Conservation (phyloP, 2,888 invertebrate genomes). For the Lithophane leautieri region DNA sequence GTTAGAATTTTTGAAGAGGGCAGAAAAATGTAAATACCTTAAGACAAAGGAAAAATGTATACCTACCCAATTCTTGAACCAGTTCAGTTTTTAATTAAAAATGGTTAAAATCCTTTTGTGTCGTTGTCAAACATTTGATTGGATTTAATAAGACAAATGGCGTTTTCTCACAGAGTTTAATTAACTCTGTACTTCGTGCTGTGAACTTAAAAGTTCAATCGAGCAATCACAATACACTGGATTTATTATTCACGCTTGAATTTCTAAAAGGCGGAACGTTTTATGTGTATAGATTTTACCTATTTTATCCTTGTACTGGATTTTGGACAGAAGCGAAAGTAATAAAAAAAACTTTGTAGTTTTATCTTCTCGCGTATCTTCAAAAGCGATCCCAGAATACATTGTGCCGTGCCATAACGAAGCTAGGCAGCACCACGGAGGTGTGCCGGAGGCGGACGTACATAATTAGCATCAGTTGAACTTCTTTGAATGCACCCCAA, state of each 20-base stretch:
- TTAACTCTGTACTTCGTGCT: not conserved
- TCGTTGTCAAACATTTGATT: conserved; percentile 5
- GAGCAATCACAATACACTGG: conserved; percentile 22
- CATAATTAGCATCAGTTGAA: not conserved
- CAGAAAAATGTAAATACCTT: not conserved
- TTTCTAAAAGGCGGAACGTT: not conserved
- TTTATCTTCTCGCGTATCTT: not conserved
- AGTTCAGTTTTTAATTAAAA: not conserved
- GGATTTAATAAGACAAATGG: not conserved
- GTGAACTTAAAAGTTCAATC: conserved; percentile 27
- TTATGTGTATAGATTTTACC: not conserved
- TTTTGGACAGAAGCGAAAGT: not conserved
- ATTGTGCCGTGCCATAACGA: not conserved
- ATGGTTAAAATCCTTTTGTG: not conserved
- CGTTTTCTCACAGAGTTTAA: conserved; percentile 8
- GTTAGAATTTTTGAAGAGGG: not conserved
- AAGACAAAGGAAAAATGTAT: not conserved
- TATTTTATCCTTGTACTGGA: not conserved
- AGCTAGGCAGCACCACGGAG: too few species aligned
- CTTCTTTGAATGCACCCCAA: not conserved
- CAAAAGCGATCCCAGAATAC: not conserved
- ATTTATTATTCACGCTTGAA: conserved; percentile 28
- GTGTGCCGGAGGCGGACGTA: too few species aligned
- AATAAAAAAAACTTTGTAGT: too few species aligned
- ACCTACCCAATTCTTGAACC: not conserved